Percentiles rank a stretch among this genome's conserved stretches.
Evolutionary conservation across 1,140 invertebrate genomes (phyloP).

Genomic region (Parapsyche elsis): DNA sequence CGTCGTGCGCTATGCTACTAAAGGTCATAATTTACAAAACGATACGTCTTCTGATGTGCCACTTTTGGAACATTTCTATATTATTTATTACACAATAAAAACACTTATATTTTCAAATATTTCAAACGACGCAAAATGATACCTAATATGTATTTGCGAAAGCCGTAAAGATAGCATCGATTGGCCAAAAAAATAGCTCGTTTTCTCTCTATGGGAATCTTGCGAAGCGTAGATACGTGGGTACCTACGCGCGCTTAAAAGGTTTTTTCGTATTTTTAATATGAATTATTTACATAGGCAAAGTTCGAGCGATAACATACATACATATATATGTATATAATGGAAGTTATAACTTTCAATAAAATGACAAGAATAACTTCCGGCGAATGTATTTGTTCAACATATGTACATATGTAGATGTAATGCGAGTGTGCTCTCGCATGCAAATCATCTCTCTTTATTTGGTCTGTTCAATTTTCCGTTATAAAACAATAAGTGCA

Average conservation of each 20-base stretch:
- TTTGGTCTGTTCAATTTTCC: background rate
- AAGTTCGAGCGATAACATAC: constrained; percentile 16
- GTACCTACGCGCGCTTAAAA: background rate
- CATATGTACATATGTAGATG: background rate
- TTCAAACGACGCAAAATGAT: background rate
- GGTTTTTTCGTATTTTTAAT: constrained; percentile 12
- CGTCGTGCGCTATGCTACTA: too few species aligned
- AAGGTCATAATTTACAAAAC: too few species aligned
- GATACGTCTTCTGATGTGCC: too few species aligned
- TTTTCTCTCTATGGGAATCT: background rate
- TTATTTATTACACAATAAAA: too few species aligned
- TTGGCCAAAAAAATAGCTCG: constrained; percentile 2
- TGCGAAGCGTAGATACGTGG: too few species aligned
- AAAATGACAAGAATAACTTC: background rate
- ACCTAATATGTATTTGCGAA: constrained; percentile 1
- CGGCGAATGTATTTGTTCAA: too few species aligned
- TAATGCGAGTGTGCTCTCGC: background rate
- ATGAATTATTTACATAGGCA: constrained; percentile 26
- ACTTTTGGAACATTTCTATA: too few species aligned
- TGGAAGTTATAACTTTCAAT: constrained; percentile 10
- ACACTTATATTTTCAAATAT: too few species aligned
- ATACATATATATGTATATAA: background rate
- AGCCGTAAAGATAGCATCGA: constrained; percentile 10
- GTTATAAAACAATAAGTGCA: background rate
- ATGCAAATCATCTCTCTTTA: background rate